Conservation (phyloP, 2,888 invertebrate genomes). For the Perdita meconis region DNA sequence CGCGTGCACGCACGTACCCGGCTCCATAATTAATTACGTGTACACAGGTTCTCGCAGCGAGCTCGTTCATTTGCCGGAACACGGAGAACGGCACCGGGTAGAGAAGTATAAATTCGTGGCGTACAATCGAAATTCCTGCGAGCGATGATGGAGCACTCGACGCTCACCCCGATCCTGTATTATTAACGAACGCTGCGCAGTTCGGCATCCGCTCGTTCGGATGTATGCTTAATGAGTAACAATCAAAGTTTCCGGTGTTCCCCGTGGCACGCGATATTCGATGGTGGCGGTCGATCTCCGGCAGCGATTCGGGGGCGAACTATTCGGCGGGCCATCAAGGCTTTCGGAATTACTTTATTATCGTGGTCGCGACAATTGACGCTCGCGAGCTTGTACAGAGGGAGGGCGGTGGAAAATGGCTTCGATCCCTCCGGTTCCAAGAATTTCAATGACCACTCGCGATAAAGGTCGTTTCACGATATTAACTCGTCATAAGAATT, state of each 20-base stretch:
- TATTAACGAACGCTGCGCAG: slow-evolving; percentile 48
- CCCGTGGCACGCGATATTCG: slow-evolving; percentile 15
- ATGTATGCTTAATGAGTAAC: slow-evolving; percentile 37
- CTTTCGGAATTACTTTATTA: neutral
- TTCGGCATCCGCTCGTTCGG: slow-evolving; percentile 33
- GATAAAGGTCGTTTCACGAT: too few relatives aligned
- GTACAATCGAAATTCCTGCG: slow-evolving; percentile 59
- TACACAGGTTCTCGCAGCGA: slow-evolving; percentile 27
- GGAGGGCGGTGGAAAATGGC: too few relatives aligned
- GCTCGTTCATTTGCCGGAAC: too few relatives aligned
- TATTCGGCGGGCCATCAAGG: neutral
- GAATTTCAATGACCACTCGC: too few relatives aligned
- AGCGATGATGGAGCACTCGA: slow-evolving; percentile 50
- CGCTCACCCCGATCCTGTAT: slow-evolving; percentile 44
- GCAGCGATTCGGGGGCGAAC: neutral
- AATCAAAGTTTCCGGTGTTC: slow-evolving; percentile 37
- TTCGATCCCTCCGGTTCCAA: too few relatives aligned
- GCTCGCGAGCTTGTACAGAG: too few relatives aligned
- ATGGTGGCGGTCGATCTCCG: neutral
- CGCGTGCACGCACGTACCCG: slow-evolving; percentile 41
- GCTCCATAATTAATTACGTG: slow-evolving; percentile 59
- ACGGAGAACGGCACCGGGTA: slow-evolving; percentile 13
- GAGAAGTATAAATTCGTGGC: slow-evolving; percentile 54
- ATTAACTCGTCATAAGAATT: neutral
- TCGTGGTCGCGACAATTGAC: too few relatives aligned